Base-by-base conservation (phyloP, 2,113 vertebrate genomes). In the Toxostoma redivivum region DNA sequence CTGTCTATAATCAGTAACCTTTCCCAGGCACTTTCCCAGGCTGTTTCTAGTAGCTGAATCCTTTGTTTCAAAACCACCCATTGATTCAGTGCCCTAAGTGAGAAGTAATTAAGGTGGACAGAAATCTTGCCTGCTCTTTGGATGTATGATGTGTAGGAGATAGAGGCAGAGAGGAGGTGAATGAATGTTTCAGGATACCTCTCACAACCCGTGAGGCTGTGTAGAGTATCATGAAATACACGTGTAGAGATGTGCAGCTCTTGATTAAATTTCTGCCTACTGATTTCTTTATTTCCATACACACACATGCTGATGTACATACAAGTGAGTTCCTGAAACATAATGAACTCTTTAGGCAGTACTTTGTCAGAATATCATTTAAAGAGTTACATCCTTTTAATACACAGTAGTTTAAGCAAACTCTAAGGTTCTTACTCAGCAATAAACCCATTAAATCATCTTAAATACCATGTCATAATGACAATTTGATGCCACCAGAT, bases 381-480 rank as follows among this genome's bases (percentile, higher is more conserved):
- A 82, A 95, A 94, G 66, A 93, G 95, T 97, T 94, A 80, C 91
- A 77, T 97, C 88, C 53, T 96, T 97, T 97, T 97, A 96, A 97
- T 94, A 96, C 97, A 96, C 96, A 88, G 97, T 96, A 96, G 96
- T 98, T 97, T 98, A 98, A 97, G 96, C 95, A 97, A 97, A 98
- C 97, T 97, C 95, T 89, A 92, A 94, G 94, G 94, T 96, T 97
- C 96, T 97, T 94, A 93, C 79, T 95, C 56, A n/a, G 92, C 95
- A 96, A 95, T 97, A 97, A 94, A 96, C 92, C 92, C 94, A 94
- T 98, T 98, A 97, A 98, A 98, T 98, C 98, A 98, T 98, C 98
- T 98, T 98, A 98, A 98, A 98, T 97, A 98, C 98, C 95, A 94
- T 97, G 97, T 98, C 98, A 97, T 98, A 96, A 98, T 97, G 98